These are phyloP conservation scores for Galerucella nymphaeae DNA, from an alignment of 2,888 invertebrate genomes.

Conservation along the genomic window DNA sequence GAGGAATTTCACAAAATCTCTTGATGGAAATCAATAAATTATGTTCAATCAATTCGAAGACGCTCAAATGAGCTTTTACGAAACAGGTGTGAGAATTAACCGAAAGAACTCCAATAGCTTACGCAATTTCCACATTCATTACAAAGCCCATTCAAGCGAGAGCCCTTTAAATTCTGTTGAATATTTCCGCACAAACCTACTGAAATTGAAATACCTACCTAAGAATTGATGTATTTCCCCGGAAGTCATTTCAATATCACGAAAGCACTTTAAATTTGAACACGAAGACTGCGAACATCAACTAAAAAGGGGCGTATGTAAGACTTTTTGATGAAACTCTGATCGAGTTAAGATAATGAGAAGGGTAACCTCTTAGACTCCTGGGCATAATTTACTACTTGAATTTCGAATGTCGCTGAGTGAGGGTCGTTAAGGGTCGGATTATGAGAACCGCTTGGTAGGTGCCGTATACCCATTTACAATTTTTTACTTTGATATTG, in stretches of 20 bases:
- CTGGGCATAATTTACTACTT: neutral
- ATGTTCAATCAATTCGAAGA: too few relatives aligned
- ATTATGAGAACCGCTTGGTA: neutral
- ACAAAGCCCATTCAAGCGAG: neutral
- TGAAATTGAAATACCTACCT: neutral
- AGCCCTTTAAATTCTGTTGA: neutral
- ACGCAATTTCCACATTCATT: neutral
- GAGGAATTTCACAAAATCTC: too few relatives aligned
- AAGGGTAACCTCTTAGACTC: neutral
- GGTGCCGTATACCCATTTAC: neutral
- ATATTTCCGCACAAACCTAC: neutral
- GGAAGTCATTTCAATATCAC: neutral
- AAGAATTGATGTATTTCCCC: neutral
- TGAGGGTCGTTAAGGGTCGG: neutral
- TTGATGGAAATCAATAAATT: too few relatives aligned
- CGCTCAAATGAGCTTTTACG: neutral
- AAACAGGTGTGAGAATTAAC: neutral
- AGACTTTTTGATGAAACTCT: neutral
- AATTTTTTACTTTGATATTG: neutral
- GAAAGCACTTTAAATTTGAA: neutral
- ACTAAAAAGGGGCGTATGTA: neutral
- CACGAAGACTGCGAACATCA: neutral
- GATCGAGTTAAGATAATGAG: neutral
- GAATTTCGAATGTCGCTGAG: neutral
- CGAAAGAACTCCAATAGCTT: neutral